Evolutionary conservation across 2,113 vertebrate species (phyloP).

Genomic region (Etia nguti): DNA sequence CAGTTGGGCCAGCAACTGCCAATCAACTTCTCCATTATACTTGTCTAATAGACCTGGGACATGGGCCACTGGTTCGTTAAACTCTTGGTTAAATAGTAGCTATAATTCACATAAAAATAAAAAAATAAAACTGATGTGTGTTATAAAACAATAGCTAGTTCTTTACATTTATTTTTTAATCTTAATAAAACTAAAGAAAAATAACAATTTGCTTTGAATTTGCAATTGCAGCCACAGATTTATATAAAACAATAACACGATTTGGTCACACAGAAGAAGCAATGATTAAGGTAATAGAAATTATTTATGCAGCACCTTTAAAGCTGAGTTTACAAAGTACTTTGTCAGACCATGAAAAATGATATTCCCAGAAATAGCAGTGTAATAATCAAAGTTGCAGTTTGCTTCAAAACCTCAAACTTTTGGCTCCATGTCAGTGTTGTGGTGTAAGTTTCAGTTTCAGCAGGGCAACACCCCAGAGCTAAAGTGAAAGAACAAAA

Average conservation of each 20-base stretch:
- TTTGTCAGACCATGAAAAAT: background rate
- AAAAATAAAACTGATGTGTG: background rate
- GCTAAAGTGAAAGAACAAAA: accelerated
- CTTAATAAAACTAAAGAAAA: background rate
- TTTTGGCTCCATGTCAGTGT: background rate
- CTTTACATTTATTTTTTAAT: background rate
- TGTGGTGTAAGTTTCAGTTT: background rate
- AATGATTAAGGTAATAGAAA: accelerated
- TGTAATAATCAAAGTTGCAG: accelerated
- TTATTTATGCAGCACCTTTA: background rate
- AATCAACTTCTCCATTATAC: background rate
- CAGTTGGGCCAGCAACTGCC: background rate
- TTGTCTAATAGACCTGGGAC: background rate
- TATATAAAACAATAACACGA: accelerated
- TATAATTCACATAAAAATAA: accelerated
- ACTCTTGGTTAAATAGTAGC: background rate
- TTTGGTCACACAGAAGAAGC: background rate
- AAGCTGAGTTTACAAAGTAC: background rate
- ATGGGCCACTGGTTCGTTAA: background rate
- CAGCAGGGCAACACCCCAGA: background rate
- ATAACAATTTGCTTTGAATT: background rate
- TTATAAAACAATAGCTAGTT: background rate
- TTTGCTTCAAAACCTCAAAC: background rate
- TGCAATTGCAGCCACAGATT: background rate
- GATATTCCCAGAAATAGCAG: background rate